These are phyloP conservation scores for Cherax quadricarinatus DNA, from an alignment of 1,140 invertebrate genomes.

Conservation along the genomic window DNA sequence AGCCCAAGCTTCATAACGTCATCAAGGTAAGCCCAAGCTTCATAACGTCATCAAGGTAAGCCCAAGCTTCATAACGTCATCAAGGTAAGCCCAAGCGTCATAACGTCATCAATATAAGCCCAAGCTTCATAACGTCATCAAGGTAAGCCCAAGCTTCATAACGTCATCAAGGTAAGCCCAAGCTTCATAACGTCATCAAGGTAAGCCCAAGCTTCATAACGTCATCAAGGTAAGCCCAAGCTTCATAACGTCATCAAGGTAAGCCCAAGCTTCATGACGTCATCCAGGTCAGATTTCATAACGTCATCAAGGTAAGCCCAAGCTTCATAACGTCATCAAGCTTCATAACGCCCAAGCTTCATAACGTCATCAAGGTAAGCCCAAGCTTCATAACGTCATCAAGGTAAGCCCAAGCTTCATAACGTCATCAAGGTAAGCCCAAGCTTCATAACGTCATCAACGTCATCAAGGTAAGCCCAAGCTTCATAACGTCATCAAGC, in stretches of 20 bases:
- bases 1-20: not conserved
- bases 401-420: not conserved
- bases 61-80: slow-evolving; percentile 81
- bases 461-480: slow-evolving; percentile 75
- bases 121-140: not conserved
- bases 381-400: not conserved
- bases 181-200: slow-evolving; percentile 81
- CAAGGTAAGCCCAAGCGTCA: not conserved
- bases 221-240: not conserved
- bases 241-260: not conserved
- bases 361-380: not conserved
- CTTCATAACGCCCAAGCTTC: not conserved
- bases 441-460: slow-evolving; percentile 74
- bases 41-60: not conserved
- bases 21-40: not conserved
- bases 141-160: not conserved
- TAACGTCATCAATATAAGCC: not conserved
- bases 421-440: not conserved
- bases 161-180: not conserved
- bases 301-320: not conserved
- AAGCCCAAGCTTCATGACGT: not conserved
- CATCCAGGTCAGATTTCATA: too few relatives aligned
- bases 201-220: not conserved
- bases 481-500: too few relatives aligned
- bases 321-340: slow-evolving; percentile 81